Base-by-base conservation (phyloP, 2,888 invertebrate species). In the Synanthedon myopaeformis region DNA sequence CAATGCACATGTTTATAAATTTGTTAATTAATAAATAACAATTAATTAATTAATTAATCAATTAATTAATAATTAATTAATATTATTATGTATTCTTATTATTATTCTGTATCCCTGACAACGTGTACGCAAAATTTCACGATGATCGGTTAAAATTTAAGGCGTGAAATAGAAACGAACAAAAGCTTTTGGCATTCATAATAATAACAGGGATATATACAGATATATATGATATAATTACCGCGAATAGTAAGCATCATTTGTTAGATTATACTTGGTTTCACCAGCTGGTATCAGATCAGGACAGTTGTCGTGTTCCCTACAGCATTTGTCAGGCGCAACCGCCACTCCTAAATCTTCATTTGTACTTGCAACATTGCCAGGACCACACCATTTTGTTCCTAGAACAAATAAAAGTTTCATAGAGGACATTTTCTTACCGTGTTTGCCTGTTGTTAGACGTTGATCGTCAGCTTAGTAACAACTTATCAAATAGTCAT, bases 371-470 rank as follows among this genome's bases (percentile, higher is more conserved):
- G 94, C 92, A 11, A 89, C 70, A 64, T 90, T 90, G 3, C 94
- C 94, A 0, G 91, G 84, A 0, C 94, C 94, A 65, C 94, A 94
- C 94, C 94, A 95, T 78, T 94, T 94, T 0, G 94, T 94, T 2
- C 94, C 94, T 89, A 77, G 28, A 45, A 51, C 17, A 42, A 42
- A 13, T 42, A n/a, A 23, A 4, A 5, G 23, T 23, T 23, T 23
- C 5, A 23, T 23, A 5, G 23, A 23, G 23, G 23, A 23, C 10
- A 35, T 35, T 35, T 35, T 35, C 23, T 23, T 23, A 19, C 23
- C 4, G 23, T 23, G 23, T 6, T 1, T 23, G 23, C 23, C 5
- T 23, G 23, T 4, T 23, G 23, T 5, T 23, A 5, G 23, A 23
- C 4, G 23, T 23, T 23, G 23, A 23, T 5, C 23, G 23, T 5